Evolutionary conservation across 2,888 invertebrate species (phyloP), one percentile per base, ranked within the genome.

Genomic region (Apomyelois bistriatella): DNA sequence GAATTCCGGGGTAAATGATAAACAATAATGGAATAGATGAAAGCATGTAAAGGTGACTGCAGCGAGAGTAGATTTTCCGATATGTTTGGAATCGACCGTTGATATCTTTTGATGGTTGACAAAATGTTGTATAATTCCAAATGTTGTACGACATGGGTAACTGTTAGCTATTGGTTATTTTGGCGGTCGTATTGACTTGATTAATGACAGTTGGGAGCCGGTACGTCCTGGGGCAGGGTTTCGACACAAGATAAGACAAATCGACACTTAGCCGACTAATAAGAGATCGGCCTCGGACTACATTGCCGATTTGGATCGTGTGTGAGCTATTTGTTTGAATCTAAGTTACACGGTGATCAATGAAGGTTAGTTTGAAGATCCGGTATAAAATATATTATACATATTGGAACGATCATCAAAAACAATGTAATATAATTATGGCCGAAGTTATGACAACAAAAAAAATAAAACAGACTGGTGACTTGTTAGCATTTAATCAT

Each of bases 321-420:
- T 80, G 61, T 72, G 62, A 75, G 74, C 78, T 76, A 77, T 78
- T 79, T 70, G 70, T 78, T 79, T 71, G 70, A 71, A 68, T 71
- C 58, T 65, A 63, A 61, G 60, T 58, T 66, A 67, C 66, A 69
- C 61, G 58, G 61, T 57, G 58, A 58, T 62, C 58, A 55, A 65
- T 65, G 69, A 72, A 76, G 76, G 77, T 64, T 70, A 59, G 41
- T 58, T 53, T 48, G 62, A 65, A 66, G 66, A 57, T 57, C 62
- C 53, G 52, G 48, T 41, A 16, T 41, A 43, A 48, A 13, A 35
- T 32, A 32, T 32, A 32, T 22, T 22, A 3, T 22, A 5, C 22
- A 22, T 5, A 22, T 22, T 22, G 22, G 2, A 22, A 22, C 22
- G 22, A 22, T n/a, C n/a, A n/a, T n/a, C n/a, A n/a, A n/a, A n/a